These are phyloP conservation scores for Bujurquina vittata DNA, from an alignment of 2,113 vertebrate species.

Conservation along the genomic window DNA sequence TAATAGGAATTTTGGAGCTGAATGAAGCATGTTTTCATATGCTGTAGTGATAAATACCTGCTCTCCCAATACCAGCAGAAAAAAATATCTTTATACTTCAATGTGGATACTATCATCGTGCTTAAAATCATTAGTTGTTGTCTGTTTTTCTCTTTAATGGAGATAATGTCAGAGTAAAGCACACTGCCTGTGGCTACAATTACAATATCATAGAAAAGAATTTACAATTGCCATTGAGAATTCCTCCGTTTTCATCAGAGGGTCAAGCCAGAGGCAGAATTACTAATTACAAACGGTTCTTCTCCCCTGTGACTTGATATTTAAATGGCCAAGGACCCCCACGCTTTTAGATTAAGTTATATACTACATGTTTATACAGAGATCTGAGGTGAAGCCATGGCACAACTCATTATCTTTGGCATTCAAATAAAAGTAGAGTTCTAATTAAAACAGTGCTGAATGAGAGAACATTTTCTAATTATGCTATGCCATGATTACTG, in stretches of 20 bases:
- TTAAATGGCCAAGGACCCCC: constrained; percentile 44
- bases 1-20: constrained; percentile 5
- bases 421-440: constrained; percentile 57
- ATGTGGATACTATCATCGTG: not conserved
- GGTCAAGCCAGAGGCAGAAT: constrained; percentile 60
- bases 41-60: not conserved
- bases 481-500: constrained; percentile 52
- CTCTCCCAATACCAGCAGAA: not conserved
- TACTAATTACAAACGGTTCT: constrained; percentile 52
- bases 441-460: constrained; percentile 59
- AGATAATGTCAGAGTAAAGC: constrained; percentile 8
- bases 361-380: constrained; percentile 38
- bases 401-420: constrained; percentile 50
- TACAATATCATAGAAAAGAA: constrained; percentile 46
- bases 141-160: constrained; percentile 9
- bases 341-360: constrained; percentile 25
- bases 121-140: not conserved
- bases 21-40: constrained; percentile 5
- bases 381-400: constrained; percentile 47
- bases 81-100: not conserved
- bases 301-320: constrained; percentile 45
- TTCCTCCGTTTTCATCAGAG: constrained; percentile 45
- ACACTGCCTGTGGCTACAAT: constrained; percentile 45
- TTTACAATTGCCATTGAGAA: constrained; percentile 33
- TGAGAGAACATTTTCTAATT: constrained; percentile 56